Base-by-base conservation (phyloP, 2,888 invertebrate genomes). In the Stenichneumon culpator region DNA sequence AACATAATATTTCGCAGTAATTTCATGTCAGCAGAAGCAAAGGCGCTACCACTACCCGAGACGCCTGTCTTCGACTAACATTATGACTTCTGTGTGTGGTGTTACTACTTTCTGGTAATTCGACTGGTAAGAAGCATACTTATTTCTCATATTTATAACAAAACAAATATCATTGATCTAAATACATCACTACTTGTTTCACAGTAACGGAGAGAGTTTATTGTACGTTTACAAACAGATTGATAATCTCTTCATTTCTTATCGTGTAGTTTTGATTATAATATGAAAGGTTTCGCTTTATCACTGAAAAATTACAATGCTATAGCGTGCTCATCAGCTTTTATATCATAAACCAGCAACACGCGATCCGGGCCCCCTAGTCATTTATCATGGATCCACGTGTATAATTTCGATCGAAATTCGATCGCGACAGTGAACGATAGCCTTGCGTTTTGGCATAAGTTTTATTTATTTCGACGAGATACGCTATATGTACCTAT, bases 1-100 rank as follows among this genome's bases (percentile, higher is more conserved):
- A 88, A 86, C 87, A 87, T 88, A 88, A 87, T 87, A 87, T 89
- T 89, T 89, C 88, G 87, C 88, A 88, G 88, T 88, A 90, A 89
- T 88, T 89, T 82, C 83, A 83, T 87, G 90, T 89, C 90, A 90
- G 90, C 90, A 89, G 87, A 87, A 88, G 87, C 82, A 86, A 87
- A 78, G 77, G 83, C 84, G 79, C 79, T 60, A 77, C 83, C 78
- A 74, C 57, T 73, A 74, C 44, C 52, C 68, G 81, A 78, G 74
- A 84, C 67, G 52, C 25, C 52, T 28, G 73, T 57, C 60, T 19
- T 50, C 72, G 57, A 57, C 72, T 75, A 80, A 67, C 80, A 44
- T 60, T 77, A 84, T 57, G 60, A 47, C n/a, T 65, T 72, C 32
- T 19, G 28, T 65, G 75, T 70, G 22, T 68, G 52, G 50, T 44